phyloP scores from a whole-genome alignment of 2,888 invertebrate species.

The Ectemnius continuus region DNA sequence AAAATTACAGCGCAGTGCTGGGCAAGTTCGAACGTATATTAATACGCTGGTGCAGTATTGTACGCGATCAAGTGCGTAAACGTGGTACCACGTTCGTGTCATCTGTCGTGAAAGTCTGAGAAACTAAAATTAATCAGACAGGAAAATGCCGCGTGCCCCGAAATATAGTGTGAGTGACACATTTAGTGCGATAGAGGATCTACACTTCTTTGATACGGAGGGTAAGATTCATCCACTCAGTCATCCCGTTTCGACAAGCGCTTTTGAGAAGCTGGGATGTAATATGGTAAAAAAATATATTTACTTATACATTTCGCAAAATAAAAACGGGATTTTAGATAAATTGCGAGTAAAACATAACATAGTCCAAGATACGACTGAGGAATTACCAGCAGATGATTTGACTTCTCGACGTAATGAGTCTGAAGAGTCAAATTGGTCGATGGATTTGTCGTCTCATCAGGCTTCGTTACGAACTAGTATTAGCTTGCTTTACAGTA shows the following conservation, averaged over 20 bases:
- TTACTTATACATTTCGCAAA: background rate
- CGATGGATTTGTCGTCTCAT: background rate
- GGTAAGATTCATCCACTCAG: background rate
- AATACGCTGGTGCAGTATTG: too few relatives aligned
- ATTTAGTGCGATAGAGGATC: background rate
- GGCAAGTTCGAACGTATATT: too few relatives aligned
- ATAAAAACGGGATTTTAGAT: background rate
- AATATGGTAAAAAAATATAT: background rate
- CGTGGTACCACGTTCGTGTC: too few relatives aligned
- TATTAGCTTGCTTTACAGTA: background rate
- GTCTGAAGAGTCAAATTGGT: background rate
- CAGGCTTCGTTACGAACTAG: background rate
- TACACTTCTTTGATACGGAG: background rate
- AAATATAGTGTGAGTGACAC: background rate
- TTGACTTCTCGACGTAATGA: background rate
- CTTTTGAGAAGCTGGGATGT: background rate
- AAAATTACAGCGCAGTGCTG: too few relatives aligned
- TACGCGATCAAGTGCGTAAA: too few relatives aligned
- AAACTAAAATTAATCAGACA: background rate
- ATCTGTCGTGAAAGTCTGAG: too few relatives aligned
- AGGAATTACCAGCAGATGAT: background rate
- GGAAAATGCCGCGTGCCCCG: background rate
- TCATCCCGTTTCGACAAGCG: background rate
- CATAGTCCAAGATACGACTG: background rate
- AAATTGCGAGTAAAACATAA: constrained; percentile 1